Percentiles rank a stretch among this genome's conserved stretches.
Conservation (phyloP, 2,888 invertebrate genomes). For the Polymixis lichenea region DNA sequence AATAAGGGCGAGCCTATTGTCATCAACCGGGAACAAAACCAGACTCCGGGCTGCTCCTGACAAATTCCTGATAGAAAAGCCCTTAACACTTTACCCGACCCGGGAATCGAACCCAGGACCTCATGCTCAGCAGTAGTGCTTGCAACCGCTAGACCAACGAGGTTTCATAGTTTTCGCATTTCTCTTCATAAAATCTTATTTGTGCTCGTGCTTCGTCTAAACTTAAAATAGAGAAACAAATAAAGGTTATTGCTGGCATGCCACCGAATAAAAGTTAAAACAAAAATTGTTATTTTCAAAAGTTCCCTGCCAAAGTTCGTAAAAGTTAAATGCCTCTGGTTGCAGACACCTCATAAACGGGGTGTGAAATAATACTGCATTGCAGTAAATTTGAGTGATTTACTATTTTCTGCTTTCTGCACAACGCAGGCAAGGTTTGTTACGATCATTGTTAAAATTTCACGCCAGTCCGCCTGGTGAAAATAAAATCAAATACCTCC, state of each 20-base stretch:
- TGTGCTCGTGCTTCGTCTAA: neutral
- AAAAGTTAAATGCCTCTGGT: constrained; percentile 19
- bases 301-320: constrained; percentile 32
- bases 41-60: too few relatives aligned
- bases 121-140: too few relatives aligned
- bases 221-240: constrained; percentile 15
- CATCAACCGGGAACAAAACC: too few relatives aligned
- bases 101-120: too few relatives aligned
- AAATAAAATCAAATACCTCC: constrained; percentile 13
- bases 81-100: too few relatives aligned
- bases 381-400: constrained; percentile 61
- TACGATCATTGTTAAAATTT: constrained; percentile 48
- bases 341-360: constrained; percentile 43
- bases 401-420: constrained; percentile 39
- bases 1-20: too few relatives aligned
- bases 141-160: too few relatives aligned
- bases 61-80: too few relatives aligned
- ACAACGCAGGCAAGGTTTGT: constrained; percentile 10
- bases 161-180: neutral
- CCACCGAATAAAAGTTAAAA: constrained; percentile 39
- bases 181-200: neutral
- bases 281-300: constrained; percentile 36
- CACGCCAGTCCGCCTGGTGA: constrained; percentile 6
- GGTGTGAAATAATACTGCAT: constrained; percentile 61
- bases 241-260: neutral